Base-by-base conservation (phyloP, 2,797 vertebrate genomes). In the Masticophis lateralis region DNA sequence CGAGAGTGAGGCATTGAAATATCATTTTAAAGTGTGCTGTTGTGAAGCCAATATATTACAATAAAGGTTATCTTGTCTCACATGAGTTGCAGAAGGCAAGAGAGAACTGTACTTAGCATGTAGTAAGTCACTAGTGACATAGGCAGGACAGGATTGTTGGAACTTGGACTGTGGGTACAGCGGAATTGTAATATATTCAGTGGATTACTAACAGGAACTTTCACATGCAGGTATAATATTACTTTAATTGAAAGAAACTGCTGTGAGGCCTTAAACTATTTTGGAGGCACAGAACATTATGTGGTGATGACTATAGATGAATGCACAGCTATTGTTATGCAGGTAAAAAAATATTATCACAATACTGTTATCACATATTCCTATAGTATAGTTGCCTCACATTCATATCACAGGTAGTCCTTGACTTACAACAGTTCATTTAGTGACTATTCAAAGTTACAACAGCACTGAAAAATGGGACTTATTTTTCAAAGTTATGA, bases 281-380 rank as follows among this genome's bases (percentile, higher is more conserved):
- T 99, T n/a, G 98, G 98, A 93, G 97, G 97, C 18, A 97, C 96
- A 43, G 97, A 98, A 28, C 94, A 2, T 93, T 99, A 98, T 5
- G 94, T 97, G 59, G 97, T 99, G 94, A 95, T 99, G 95, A 99
- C 99, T n/a, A 93, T 99, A 94, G 98, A 99, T 94, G 98, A 99
- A 96, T 95, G 96, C 87, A 99, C 98, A 1, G 98, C 98, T 13
- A 66, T 99, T 59, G 60, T 99, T 94, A 96, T 99, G 93, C 99
- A 99, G 99, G 99, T 99, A 97, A 51, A 91, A 93, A 92, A 94
- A 94, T 47, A 79, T 74, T 37, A 74, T 9, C 7, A 37, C n/a
- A 0, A 83, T 47, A 47, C 74, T 5, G 20, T 25, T 47, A 43
- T 83, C 74, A 83, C 1, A 3, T 83, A 83, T 47, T 20, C 74